Evolutionary conservation across 2,888 invertebrate genomes (phyloP), one percentile per base, ranked within the genome.

Genomic region (Melieria crassipennis): DNA sequence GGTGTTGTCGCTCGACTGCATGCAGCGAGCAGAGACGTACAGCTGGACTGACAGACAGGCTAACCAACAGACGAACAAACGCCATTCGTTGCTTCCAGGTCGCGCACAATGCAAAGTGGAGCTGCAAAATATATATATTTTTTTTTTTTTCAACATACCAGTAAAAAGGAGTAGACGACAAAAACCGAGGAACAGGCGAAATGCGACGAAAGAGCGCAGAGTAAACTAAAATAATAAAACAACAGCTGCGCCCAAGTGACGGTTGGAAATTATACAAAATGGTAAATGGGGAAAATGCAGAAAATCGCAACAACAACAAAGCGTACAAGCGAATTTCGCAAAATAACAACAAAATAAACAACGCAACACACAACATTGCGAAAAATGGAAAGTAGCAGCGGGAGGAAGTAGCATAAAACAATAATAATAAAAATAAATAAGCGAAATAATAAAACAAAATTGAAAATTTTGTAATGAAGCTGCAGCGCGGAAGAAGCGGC

Each of bases 381-480:
- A 58, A 48, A 42, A 57, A 30, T 46, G 30, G 48, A 42, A 7
- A 56, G 16, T 43, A 58, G 42, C 58, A 56, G 16, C 9, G 10
- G 48, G 52, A n/a, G 67, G 60, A 67, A 67, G 60, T 50, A 67
- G 67, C 60, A 45, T 60, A 67, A 48, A 67, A 67, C 61, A 75
- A 56, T 72, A 73, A 75, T 72, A 75, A 73, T 61, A 71, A 73
- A 66, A 67, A 50, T 67, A 70, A 74, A 67, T 60, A 71, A 75
- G 71, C 69, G 63, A 64, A 68, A 81, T 80, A 79, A 82, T 79
- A 81, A 81, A 81, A 82, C 78, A 82, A 83, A 83, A 83, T 82
- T 82, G 83, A 81, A 81, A 81, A 72, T 65, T 78, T 82, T 79
- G 81, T 83, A 83, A 81, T 81, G 80, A 82, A 81, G 83, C 81